Base-by-base conservation (phyloP, 1,140 invertebrate genomes). In the Drosophila orosa region DNA sequence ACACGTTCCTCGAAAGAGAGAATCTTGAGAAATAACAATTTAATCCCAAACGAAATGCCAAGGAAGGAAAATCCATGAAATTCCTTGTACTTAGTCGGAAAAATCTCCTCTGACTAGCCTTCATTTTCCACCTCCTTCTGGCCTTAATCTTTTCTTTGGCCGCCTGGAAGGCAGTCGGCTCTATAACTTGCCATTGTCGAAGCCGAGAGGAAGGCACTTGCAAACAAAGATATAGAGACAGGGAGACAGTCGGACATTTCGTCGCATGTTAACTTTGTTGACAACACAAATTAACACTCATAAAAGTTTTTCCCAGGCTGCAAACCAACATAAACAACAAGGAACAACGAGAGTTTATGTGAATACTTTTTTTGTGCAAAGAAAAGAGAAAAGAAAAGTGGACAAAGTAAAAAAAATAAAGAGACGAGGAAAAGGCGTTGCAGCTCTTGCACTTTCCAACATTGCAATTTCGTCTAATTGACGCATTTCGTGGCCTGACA, bases 261-360 rank as follows among this genome's bases (percentile, higher is more conserved):
- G 55, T 57, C 48, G 68, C 68, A 81, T 85, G 82, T 87, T 87
- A 74, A 77, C 75, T 77, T 87, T 86, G 83, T 86, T 86, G 83
- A 87, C 83, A 86, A 87, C 79, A 79, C 83, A 86, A 86, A 86
- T 86, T 86, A 86, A 79, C 83, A 86, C 79, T 87, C 83, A 89
- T 83, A 86, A 86, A 80, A 86, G 79, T 86, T 85, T 78, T 71
- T 63, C 82, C 48, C 73, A 73, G 72, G 42, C 59, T 73, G 61
- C 54, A 66, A 39, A 15, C 61, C 66, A 74, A 60, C 77, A 85
- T 69, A 78, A 78, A 81, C 69, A 74, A 80, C 40, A 52, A 52
- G 39, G 45, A 80, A 74, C 59, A 82, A 76, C 45, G 78, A 58
- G 72, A 83, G 76, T 87, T 83, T 87, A 83, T 89, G 79, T 87